phyloP scores from a whole-genome alignment of 2,113 vertebrate genomes.

The Epinephelus moara region DNA sequence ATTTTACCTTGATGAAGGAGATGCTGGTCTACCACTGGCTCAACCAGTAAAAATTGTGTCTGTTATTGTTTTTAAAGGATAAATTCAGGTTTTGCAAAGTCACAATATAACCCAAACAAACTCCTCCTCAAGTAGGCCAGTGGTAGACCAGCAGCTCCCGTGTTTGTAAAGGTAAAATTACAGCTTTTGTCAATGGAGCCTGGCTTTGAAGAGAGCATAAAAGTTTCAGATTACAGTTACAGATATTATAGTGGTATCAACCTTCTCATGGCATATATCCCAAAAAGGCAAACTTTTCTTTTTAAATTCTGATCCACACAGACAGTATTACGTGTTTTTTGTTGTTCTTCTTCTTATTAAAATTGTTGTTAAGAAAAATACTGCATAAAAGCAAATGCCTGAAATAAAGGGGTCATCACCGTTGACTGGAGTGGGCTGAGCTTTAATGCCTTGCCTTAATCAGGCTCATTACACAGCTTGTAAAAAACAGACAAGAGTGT shows the following conservation, averaged over 20 bases:
- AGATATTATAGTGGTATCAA: not conserved
- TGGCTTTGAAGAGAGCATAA: too few species aligned
- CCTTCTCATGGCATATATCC: not conserved
- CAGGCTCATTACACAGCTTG: conserved; percentile 62
- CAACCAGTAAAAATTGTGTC: too few species aligned
- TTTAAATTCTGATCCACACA: not conserved
- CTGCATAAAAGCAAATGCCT: not conserved
- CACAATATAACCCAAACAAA: too few species aligned
- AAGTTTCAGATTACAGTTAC: too few species aligned
- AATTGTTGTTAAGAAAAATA: not conserved
- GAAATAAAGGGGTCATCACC: not conserved
- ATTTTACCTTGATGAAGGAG: too few species aligned
- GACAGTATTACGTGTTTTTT: not conserved
- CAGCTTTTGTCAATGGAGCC: too few species aligned
- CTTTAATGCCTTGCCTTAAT: conserved; percentile 34
- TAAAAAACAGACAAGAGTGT: conserved; percentile 73
- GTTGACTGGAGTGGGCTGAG: not conserved
- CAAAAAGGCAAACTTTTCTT: not conserved
- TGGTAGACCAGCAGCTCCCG: too few species aligned
- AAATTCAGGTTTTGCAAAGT: too few species aligned
- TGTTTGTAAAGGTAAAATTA: too few species aligned
- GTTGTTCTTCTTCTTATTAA: not conserved
- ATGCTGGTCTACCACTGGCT: too few species aligned
- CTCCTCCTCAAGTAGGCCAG: too few species aligned
- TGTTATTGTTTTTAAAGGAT: too few species aligned